Evolutionary conservation across 2,888 invertebrate species (phyloP), one percentile per base, ranked within the genome.

Genomic region (Lacanobia oleracea): DNA sequence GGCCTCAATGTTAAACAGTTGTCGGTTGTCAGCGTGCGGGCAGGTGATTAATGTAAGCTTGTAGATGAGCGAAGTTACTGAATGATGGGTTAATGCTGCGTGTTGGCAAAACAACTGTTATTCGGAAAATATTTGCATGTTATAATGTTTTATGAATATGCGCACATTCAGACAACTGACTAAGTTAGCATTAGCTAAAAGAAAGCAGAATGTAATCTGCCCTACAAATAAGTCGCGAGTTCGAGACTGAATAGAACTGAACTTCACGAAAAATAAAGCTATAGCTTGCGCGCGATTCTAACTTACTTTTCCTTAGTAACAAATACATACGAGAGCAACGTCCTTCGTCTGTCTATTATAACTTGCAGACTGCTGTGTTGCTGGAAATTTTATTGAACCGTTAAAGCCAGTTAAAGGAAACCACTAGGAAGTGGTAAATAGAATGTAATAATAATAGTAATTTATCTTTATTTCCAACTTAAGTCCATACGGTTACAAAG

Each of bases 1-100:
- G 53, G n/a, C 23, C 65, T 59, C 43, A 59, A 65, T 53, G 61
- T 54, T 50, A 66, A 67, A 72, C 77, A 72, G 67, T 62, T 77
- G 62, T 72, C 37, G 8, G 54, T 5, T 72, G 67, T 63, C 67
- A 60, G 51, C 56, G 21, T 8, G 50, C 21, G 37, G 21, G 27
- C 59, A 81, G 53, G 54, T 54, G 62, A 80, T 62, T 18, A 50
- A 61, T 79, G 53, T 21, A 54, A 68, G 43, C 43, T 54, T 63
- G 12, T 21, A 43, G 57, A 27, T 54, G 27, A 43, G 16, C 57
- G 21, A 37, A 57, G 12, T 12, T 40, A 9, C 40, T 48, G 21
- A 61, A 61, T 50, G 54, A 50, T 40, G 37, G 9, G 37, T 37
- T 40, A 40, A 48, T 40, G 16, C 6, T 61, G 45, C 7, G 18